These are phyloP conservation scores for Trialeurodes vaporariorum DNA, from an alignment of 1,140 invertebrate species.

Conservation along the genomic window DNA sequence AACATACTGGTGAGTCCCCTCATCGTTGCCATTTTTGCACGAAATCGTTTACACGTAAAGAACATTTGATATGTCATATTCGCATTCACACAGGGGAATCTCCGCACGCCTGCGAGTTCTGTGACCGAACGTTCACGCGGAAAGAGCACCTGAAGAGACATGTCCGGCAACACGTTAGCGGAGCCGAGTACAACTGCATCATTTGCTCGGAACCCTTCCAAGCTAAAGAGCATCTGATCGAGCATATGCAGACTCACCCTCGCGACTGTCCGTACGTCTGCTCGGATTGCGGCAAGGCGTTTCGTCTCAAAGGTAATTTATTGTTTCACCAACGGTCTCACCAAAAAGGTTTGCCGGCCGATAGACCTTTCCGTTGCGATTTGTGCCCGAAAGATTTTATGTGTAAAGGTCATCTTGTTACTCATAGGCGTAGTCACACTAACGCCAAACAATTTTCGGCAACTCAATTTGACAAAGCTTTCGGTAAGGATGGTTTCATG, in stretches of 20 bases:
- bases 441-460: conserved; percentile 62
- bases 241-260: conserved; percentile 68
- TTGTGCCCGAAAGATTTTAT: conserved; percentile 95
- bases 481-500: conserved; percentile 55
- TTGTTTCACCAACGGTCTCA: conserved; percentile 80
- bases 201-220: conserved; percentile 79
- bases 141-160: conserved; percentile 73
- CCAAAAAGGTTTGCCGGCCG: conserved; percentile 67
- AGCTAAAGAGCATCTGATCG: conserved; percentile 71
- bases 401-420: conserved; percentile 82
- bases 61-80: conserved; percentile 83
- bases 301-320: conserved; percentile 30
- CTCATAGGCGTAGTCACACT: conserved; percentile 78
- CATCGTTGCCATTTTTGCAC: conserved; percentile 51
- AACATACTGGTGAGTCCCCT: conserved; percentile 60
- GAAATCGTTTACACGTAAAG: conserved; percentile 75
- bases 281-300: conserved; percentile 29
- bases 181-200: conserved; percentile 72
- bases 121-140: conserved; percentile 66
- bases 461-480: conserved; percentile 60
- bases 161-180: conserved; percentile 78
- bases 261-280: conserved; percentile 47
- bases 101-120: conserved; percentile 67
- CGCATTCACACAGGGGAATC: conserved; percentile 63
- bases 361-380: conserved; percentile 87